phyloP scores from a whole-genome alignment of 2,797 vertebrate genomes.

The Etheostoma nigrum region DNA sequence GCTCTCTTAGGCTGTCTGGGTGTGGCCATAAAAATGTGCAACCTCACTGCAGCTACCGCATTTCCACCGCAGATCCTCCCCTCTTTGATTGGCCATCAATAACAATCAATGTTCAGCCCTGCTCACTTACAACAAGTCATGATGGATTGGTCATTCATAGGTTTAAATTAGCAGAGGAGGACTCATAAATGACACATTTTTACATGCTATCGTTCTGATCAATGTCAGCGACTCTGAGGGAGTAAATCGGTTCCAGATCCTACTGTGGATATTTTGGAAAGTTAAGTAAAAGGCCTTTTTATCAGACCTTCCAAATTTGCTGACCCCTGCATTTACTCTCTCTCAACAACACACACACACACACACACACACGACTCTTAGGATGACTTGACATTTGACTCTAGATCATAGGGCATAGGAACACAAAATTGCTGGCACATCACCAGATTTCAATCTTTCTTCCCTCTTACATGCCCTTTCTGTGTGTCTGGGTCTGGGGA shows the following conservation, averaged over 20 bases:
- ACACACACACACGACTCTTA: slow-evolving; percentile 8
- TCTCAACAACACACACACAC: background rate
- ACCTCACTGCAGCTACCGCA: slow-evolving; percentile 81
- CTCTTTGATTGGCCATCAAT: slow-evolving; percentile 67
- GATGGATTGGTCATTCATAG: slow-evolving; percentile 38
- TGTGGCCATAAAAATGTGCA: slow-evolving; percentile 79
- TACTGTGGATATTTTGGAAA: slow-evolving; percentile 35
- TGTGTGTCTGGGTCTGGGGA: slow-evolving; percentile 61
- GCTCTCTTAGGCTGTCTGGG: slow-evolving; percentile 59
- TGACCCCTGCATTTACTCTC: background rate
- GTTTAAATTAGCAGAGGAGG: slow-evolving; percentile 35
- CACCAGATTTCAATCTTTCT: slow-evolving; percentile 44
- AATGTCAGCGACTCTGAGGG: slow-evolving; percentile 26
- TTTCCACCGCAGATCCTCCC: slow-evolving; percentile 74
- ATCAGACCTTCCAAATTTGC: slow-evolving; percentile 25
- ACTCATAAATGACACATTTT: slow-evolving; percentile 49
- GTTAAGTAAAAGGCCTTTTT: slow-evolving; percentile 33
- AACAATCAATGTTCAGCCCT: slow-evolving; percentile 60
- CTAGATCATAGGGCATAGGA: slow-evolving; percentile 22
- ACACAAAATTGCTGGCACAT: slow-evolving; percentile 29
- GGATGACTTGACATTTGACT: slow-evolving; percentile 49
- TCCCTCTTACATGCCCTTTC: slow-evolving; percentile 57
- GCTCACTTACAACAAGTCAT: slow-evolving; percentile 37
- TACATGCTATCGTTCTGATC: slow-evolving; percentile 40
- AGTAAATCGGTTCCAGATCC: slow-evolving; percentile 42